Evolutionary conservation across 2,797 vertebrate genomes (phyloP).

Genomic region (Ceryle rudis): DNA sequence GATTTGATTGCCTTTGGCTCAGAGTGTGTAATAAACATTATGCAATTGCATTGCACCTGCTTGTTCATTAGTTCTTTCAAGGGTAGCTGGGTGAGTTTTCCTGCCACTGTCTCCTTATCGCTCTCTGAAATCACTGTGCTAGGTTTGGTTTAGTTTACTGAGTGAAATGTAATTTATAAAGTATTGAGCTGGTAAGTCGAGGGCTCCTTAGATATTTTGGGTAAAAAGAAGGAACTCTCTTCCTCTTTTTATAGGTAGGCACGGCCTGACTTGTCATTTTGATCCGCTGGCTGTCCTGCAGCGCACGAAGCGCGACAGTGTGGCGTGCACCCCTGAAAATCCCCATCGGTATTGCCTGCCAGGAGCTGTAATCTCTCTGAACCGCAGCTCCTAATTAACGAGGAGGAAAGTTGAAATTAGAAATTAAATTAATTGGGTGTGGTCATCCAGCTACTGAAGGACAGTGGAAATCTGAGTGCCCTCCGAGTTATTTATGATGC

Average conservation of each 20-base stretch:
- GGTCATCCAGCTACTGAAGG: not conserved
- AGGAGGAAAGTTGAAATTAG: not conserved
- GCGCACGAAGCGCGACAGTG: accelerated
- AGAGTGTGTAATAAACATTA: slow-evolving; percentile 9
- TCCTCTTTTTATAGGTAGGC: not conserved
- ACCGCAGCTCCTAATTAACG: not conserved
- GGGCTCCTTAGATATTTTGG: not conserved
- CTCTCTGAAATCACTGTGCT: not conserved
- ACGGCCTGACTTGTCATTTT: not conserved
- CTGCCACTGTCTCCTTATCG: not conserved
- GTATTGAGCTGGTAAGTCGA: not conserved
- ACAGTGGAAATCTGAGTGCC: not conserved
- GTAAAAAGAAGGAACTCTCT: not conserved
- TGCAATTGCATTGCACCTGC: slow-evolving; percentile 17
- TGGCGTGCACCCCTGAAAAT: not conserved
- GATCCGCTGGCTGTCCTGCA: not conserved
- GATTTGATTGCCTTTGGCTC: slow-evolving; percentile 27
- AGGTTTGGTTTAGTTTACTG: not conserved
- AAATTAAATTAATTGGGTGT: not conserved
- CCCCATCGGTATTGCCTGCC: not conserved
- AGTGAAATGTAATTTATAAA: not conserved
- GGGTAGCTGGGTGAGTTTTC: not conserved
- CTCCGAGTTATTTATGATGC: not conserved
- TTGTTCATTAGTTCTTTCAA: not conserved
- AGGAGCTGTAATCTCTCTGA: not conserved